phyloP scores from a whole-genome alignment of 2,888 invertebrate species.

The Sclerodermus sp. region DNA sequence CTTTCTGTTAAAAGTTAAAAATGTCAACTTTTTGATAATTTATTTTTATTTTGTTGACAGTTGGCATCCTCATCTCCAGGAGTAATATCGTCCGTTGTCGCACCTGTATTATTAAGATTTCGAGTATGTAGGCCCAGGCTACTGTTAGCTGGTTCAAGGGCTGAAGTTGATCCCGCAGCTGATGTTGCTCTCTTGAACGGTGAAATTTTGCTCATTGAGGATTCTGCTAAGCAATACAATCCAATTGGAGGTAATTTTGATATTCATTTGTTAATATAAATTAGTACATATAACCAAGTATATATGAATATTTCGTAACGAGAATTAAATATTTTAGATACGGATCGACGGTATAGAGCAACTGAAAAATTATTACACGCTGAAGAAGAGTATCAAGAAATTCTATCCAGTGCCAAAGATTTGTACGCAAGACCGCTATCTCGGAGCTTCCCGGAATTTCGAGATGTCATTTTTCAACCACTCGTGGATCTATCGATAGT shows the following conservation, averaged over 20 bases:
- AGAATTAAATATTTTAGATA: constrained; percentile 42
- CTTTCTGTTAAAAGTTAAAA: no score
- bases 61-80: constrained; percentile 48
- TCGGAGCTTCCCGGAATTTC: constrained; percentile 49
- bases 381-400: constrained; percentile 57
- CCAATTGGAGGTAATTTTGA: constrained; percentile 58
- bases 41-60: constrained; percentile 28
- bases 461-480: constrained; percentile 52
- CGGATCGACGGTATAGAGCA: constrained; percentile 53
- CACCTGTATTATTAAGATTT: constrained; percentile 50
- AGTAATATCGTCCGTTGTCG: constrained; percentile 49
- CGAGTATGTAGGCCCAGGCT: constrained; percentile 58
- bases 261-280: no score
- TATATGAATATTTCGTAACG: neutral
- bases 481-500: constrained; percentile 44
- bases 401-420: constrained; percentile 66
- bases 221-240: constrained; percentile 62
- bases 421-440: constrained; percentile 66
- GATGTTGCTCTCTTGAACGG: constrained; percentile 65
- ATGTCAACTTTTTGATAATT: no score
- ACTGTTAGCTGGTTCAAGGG: constrained; percentile 66
- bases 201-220: constrained; percentile 67
- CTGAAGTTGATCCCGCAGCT: constrained; percentile 66
- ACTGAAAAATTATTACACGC: constrained; percentile 56
- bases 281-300: neutral